Base-by-base conservation (phyloP, 2,113 vertebrate genomes). In the Tretioscincus oriximinensis region DNA sequence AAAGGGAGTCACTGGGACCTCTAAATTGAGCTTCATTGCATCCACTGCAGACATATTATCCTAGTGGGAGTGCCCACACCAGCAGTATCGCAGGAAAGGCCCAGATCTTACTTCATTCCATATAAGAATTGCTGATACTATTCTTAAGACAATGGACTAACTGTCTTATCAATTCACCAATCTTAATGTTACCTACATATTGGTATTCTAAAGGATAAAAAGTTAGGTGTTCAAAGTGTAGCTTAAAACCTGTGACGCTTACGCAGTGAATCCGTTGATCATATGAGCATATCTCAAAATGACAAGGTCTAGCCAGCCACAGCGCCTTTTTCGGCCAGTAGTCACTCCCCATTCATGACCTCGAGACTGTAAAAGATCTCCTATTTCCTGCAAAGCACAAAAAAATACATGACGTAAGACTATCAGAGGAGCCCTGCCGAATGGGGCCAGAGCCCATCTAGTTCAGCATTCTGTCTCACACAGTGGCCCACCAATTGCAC, bases 201-300 rank as follows among this genome's bases (percentile, higher is more conserved):
- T 91, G 47, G 65, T 91, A 92, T 85, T 92, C 89, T 89, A 88
- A 76, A 85, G 86, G 86, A 87, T 86, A 90, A 88, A 91, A 90
- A 91, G 90, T 90, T 88, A 93, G 88, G 88, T 60, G 86, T 90
- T 92, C 90, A 90, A 80, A 92, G 88, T 88, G 91, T 92, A 93
- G 89, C 80, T 69, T 89, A 89, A 92, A 93, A 92, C 91, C 91
- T 84, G 72, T 90, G 86, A 87, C 83, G 92, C 98, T 97, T 93
- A 99, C 98, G 96, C 97, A 4, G 97, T 98, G 90, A 99, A 99
- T 81, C 98, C 98, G 61, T 99, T 99, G 89, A 99, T 96, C 98
- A 99, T 99, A 88, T 99, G 97, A 41, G 97, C 98, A 1, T 99
- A 98, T 96, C 96, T 95, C 82, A 99, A 95, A 75, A 97, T 99